Percentiles rank a stretch among this genome's conserved stretches.
phyloP scores from a whole-genome alignment of 1,140 invertebrate genomes.

The Planococcus citri region DNA sequence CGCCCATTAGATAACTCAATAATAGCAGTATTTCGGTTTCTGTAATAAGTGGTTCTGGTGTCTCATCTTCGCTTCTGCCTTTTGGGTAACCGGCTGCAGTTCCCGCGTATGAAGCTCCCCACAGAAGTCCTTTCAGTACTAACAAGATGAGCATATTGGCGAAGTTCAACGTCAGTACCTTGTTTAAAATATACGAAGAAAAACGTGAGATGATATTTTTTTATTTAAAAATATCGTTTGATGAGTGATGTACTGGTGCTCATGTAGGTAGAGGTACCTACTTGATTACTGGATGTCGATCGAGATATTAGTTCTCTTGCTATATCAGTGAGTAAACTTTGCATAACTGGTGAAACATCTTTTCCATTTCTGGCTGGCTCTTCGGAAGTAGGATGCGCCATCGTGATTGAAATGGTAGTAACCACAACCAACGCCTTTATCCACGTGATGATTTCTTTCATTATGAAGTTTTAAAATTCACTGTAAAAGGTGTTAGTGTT shows the following conservation, averaged over 20 bases:
- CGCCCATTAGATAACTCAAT: constrained; percentile 53
- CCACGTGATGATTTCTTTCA: neutral
- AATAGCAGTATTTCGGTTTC: constrained; percentile 53
- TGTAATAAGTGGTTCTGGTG: constrained; percentile 36
- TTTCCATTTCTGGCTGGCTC: neutral
- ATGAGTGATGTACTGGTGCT: too few species aligned
- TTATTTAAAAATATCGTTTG: too few species aligned
- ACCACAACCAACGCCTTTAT: neutral
- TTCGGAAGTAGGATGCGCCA: neutral
- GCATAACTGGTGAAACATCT: constrained; percentile 5
- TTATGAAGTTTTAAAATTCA: neutral
- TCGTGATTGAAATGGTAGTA: neutral
- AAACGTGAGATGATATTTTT: neutral
- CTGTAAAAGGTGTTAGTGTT: too few species aligned
- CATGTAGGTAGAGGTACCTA: too few species aligned
- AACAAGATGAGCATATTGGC: constrained; percentile 66
- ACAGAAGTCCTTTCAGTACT: constrained; percentile 64
- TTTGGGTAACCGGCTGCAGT: constrained; percentile 41
- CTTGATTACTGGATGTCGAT: constrained; percentile 26
- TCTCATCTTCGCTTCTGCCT: constrained; percentile 37
- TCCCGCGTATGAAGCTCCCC: constrained; percentile 63
- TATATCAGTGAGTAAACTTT: constrained; percentile 24
- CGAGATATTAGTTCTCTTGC: constrained; percentile 25
- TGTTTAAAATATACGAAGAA: constrained; percentile 24
- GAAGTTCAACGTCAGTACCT: constrained; percentile 69